Base-by-base conservation (phyloP, 2,888 invertebrate genomes). In the Penaeus monodon region DNA sequence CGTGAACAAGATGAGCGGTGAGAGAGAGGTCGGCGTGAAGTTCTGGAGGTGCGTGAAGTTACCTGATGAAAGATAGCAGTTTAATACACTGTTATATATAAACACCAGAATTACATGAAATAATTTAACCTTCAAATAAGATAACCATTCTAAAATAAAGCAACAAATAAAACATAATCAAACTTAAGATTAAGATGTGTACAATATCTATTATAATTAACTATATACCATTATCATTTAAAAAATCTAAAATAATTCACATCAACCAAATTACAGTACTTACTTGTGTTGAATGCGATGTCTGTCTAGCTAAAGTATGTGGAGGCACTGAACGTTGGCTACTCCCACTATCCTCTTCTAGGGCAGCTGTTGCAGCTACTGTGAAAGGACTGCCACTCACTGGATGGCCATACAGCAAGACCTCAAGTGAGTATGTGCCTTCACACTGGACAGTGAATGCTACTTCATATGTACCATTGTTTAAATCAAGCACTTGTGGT, bases 331-430 rank as follows among this genome's bases (percentile, higher is more conserved):
- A 83, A 22, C 84, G 74, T n/a, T 86, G 86, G 66, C 80, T 86
- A 74, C 86, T 38, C 92, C 92, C 44, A 91, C 92, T 66, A 90
- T 87, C 89, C 22, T 89, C 88, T 24, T 88, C 88, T 65, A 64
- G 29, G 12, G 82, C 81, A 20, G 81, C 81, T 44, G 76, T 81
- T 64, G 81, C 88, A 49, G 83, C 63, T n/a, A 84, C 76, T 29
- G 77, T 92, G 91, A 93, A 93, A 2, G 93, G 93, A 66, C 93
- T 93, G 24, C 92, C 92, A 85, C 92, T 92, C 83, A 93, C 92
- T 83, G 92, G 92, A 88, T 92, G 92, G 29, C 92, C 93, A 90
- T 92, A 93, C 57, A 93, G 91, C 76, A 91, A 91, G 38, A 93
- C 91, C 74, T 91, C 92, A 88, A 93, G 91, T 33, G 91, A 90